Base-by-base conservation (phyloP, 1,140 invertebrate species). In the Zaprionus davidi region DNA sequence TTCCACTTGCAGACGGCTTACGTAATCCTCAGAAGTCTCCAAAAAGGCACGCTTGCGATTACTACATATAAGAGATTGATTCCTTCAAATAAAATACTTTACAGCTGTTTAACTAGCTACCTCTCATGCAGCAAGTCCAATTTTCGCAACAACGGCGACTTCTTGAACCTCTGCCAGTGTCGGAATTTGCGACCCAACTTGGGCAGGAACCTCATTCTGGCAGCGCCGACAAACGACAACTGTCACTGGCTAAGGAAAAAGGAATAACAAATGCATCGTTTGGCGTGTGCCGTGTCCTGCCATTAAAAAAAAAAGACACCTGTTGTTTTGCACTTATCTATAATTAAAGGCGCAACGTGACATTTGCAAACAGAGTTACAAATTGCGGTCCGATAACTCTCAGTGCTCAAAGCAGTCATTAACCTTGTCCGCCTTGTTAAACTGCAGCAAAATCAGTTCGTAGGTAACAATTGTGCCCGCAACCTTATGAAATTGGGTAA, bases 381-480 rank as follows among this genome's bases (percentile, higher is more conserved):
- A 67, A 78, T 72, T 81, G 71, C 67, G 44, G 38, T 28, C 28
- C 24, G 26, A n/a, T 28, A 24, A 38, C n/a, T 34, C 12, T 57
- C 36, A 92, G 51, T 53, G 49, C 44, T 90, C 76, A 24, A 73
- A 57, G 63, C 91, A 92, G 71, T 78, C 80, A 57, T 44, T 70
- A 9, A 92, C 77, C 76, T 87, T 81, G 41, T 79, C 77, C 20
- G 69, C 77, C 36, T 80, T 86, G 59, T 95, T 95, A 74, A 96
- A 95, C 71, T 96, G 95, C 34, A 96, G 93, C 41, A 96, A 88
- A 51, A 96, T 95, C 3, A 96, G 91, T 85, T 96, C 95, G 76
- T 96, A 96, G 6, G 95, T 96, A 0, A 96, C 95, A 56, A 96
- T 95, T 4, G 95, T 95, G 51, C 95, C 95, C 49, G 95, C 95